Conservation (phyloP, 2,113 vertebrate genomes). For the Podarcis raffonei region DNA sequence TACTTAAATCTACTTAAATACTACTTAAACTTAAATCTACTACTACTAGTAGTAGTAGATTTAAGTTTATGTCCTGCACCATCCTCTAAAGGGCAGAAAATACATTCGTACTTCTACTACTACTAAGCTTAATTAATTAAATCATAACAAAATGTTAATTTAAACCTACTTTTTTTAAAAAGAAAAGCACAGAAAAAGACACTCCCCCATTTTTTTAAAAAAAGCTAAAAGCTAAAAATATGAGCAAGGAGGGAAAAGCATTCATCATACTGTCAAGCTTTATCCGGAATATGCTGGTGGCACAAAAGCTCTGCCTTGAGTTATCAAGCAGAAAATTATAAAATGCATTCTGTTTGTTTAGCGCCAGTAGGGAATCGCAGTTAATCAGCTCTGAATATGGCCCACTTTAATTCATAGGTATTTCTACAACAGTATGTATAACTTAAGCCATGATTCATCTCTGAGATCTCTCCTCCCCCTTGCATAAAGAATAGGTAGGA, state of each 20-base stretch:
- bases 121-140: too few species aligned
- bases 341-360: conserved; percentile 17
- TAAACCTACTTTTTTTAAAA: not conserved
- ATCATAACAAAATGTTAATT: not conserved
- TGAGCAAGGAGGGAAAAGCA: not conserved
- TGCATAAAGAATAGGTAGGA: not conserved
- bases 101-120: too few species aligned
- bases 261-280: not conserved
- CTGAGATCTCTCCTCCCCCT: not conserved
- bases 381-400: not conserved
- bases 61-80: too few species aligned
- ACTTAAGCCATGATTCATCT: not conserved
- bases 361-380: not conserved
- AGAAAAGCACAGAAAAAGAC: not conserved
- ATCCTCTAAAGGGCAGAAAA: too few species aligned
- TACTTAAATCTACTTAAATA: too few species aligned
- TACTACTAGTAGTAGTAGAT: too few species aligned
- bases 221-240: conserved; percentile 1
- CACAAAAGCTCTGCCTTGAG: not conserved
- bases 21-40: too few species aligned
- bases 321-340: conserved; percentile 5
- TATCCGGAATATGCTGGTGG: not conserved
- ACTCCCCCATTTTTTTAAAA: not conserved
- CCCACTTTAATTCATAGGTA: not conserved
- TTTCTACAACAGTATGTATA: not conserved